phyloP scores from a whole-genome alignment of 2,797 vertebrate genomes.

The Xenops minutus region DNA sequence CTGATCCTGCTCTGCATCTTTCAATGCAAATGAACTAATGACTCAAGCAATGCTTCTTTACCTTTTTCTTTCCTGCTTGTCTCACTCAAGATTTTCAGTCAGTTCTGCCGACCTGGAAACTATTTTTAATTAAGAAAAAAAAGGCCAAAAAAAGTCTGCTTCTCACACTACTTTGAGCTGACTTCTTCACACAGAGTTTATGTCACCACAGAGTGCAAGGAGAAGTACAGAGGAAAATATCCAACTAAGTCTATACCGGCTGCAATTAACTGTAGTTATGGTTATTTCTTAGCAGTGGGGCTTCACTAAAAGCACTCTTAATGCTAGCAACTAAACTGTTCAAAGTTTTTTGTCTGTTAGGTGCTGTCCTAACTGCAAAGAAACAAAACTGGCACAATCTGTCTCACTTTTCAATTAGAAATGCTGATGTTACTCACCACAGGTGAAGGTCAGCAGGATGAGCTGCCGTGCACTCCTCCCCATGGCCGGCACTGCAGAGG shows the following conservation, averaged over 20 bases:
- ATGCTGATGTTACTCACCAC: conserved; percentile 26
- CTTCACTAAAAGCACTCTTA: not conserved
- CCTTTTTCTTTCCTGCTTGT: not conserved
- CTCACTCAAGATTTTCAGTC: not conserved
- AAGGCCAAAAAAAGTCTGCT: not conserved
- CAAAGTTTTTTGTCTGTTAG: not conserved
- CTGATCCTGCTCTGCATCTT: not conserved
- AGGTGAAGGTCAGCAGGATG: not conserved
- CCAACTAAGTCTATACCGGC: not conserved
- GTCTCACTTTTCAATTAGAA: not conserved
- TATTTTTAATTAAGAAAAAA: not conserved
- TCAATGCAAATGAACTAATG: not conserved
- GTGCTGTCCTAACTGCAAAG: not conserved
- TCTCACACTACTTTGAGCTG: not conserved
- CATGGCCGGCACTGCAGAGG: not conserved
- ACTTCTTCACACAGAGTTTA: not conserved
- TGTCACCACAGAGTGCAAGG: not conserved
- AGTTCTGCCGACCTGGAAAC: not conserved
- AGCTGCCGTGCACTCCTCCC: not conserved
- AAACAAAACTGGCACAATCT: not conserved
- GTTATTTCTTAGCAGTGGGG: not conserved
- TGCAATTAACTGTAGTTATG: not conserved
- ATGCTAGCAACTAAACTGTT: not conserved
- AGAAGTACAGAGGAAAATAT: not conserved
- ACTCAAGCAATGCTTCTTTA: accelerated